Evolutionary conservation across 2,797 vertebrate species (phyloP), one percentile per base, ranked within the genome.

Genomic region (Anguilla obscura): DNA sequence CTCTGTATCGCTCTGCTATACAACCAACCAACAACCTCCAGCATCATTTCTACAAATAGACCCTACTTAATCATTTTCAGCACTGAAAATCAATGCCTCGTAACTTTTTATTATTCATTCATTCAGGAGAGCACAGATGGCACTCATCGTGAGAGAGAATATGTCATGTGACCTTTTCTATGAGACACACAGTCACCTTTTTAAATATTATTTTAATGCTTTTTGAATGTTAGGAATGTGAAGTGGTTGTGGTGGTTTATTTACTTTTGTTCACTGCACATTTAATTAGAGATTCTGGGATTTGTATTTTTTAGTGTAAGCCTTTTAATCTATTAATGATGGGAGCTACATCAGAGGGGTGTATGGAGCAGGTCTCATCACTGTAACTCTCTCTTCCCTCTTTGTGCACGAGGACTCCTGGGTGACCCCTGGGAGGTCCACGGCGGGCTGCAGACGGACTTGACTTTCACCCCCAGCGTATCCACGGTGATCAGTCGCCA

Each of bases 401-500:
- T 96, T 92, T 93, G 93, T 93, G 93, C 93, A 94, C 80, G 95
- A 96, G 96, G 96, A 96, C 89, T 93, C 85, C 92, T 93, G 92
- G 91, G 90, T 10, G 93, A 95, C 85, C 86, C 87, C 91, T 96
- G 96, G 96, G 92, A 91, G 84, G 91, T 92, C 88, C 91, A 93
- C 86, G 89, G 93, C 76, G 92, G 91, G 90, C 90, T 94, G 24
- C 89, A 92, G 3, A 89, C 94, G 91, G 94, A 95, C 91, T 93
- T 96, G 85, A 95, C 95, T 89, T 96, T 96, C 93, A 95, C 93
- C 71, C 93, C 95, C 91, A 96, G 95, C 87, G 95, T 96, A 87
- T 93, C 96, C 90, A 93, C 93, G 0, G 92, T 95, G 90, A 96
- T 96, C 90, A 94, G 90, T 91, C 95, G 94, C 85, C 96, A 96